phyloP scores from a whole-genome alignment of 1,140 invertebrate species.

The Solen grandis region DNA sequence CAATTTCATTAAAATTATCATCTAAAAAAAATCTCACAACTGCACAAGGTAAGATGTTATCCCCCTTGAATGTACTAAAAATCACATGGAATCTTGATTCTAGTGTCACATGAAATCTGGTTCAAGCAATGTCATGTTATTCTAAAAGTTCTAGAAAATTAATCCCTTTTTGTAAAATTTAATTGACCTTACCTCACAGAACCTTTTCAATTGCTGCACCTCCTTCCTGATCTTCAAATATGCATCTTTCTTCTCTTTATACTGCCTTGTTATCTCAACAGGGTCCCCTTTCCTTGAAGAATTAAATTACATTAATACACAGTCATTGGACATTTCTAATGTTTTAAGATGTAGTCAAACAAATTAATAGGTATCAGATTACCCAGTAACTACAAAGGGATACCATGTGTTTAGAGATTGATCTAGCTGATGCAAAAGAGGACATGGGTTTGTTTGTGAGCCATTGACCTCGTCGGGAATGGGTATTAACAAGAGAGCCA shows the following conservation, averaged over 20 bases:
- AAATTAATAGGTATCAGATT: slow-evolving; percentile 2
- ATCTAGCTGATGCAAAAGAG: not conserved
- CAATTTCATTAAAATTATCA: not conserved
- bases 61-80: not conserved
- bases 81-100: not conserved
- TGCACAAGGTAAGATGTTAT: not conserved
- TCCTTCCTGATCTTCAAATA: slow-evolving; percentile 76
- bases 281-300: slow-evolving; percentile 75
- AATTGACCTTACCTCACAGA: slow-evolving; percentile 68
- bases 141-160: not conserved
- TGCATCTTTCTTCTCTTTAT: slow-evolving; percentile 72
- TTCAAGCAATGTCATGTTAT: not conserved
- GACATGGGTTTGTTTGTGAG: too few species aligned
- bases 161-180: not conserved
- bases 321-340: too few species aligned
- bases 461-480: not conserved
- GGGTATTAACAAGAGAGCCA: too few species aligned
- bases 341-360: too few species aligned
- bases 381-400: not conserved
- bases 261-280: slow-evolving; percentile 76
- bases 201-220: slow-evolving; percentile 73
- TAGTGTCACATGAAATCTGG: not conserved
- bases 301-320: not conserved
- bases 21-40: not conserved
- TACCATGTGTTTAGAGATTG: not conserved